Evolutionary conservation across 2,797 vertebrate species (phyloP).

Genomic region (Sebastes diploproa): DNA sequence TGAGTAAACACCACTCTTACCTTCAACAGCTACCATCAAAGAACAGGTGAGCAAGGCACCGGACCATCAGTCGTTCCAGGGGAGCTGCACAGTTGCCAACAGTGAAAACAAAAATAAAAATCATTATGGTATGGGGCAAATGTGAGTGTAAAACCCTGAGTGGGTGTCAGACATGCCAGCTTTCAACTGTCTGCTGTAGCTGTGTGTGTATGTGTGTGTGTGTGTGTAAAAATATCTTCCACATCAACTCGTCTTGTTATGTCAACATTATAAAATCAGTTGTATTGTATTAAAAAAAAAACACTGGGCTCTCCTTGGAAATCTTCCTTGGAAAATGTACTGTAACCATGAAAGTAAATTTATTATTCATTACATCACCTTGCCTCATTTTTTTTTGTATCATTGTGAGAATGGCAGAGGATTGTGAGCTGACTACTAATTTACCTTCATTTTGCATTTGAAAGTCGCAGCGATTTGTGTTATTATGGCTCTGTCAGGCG

Average conservation of each 20-base stretch:
- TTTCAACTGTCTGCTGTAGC: constrained; percentile 23
- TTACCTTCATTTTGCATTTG: constrained; percentile 72
- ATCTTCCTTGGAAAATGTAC: constrained; percentile 32
- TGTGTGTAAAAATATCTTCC: constrained; percentile 5
- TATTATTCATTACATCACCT: constrained; percentile 66
- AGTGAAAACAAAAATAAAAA: constrained; percentile 3
- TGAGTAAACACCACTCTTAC: constrained; percentile 23
- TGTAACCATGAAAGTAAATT: constrained; percentile 49
- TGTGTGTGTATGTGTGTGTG: neutral
- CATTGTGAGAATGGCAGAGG: constrained; percentile 39
- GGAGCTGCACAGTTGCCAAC: constrained; percentile 26
- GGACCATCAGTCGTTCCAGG: constrained; percentile 42
- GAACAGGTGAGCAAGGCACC: constrained; percentile 53
- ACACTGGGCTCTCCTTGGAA: constrained; percentile 4
- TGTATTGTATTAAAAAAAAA: constrained; percentile 8
- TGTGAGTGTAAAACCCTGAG: constrained; percentile 32
- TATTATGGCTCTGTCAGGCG: constrained; percentile 74
- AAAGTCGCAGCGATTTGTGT: constrained; percentile 76
- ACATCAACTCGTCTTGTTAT: constrained; percentile 17
- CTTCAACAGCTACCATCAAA: constrained; percentile 48
- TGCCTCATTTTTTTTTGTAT: constrained; percentile 49
- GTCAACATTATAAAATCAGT: constrained; percentile 34
- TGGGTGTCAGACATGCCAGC: constrained; percentile 37
- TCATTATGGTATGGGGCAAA: constrained; percentile 6
- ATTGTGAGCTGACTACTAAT: constrained; percentile 73